Base-by-base conservation (phyloP, 35 echinoderm and acorn worm genomes). In the Antedon bifida region DNA sequence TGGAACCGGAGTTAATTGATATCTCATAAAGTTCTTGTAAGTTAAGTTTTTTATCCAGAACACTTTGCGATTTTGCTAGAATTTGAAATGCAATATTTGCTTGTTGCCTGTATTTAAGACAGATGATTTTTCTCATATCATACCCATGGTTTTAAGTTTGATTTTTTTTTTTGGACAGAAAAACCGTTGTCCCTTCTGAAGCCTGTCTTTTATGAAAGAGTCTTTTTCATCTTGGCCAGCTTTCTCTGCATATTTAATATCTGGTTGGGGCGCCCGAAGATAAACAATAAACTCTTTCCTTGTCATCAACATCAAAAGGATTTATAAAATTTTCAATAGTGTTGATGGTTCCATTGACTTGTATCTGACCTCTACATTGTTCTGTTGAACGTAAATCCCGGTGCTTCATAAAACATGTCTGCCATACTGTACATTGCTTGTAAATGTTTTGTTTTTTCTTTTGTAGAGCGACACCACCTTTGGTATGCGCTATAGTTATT, bases 151-250 rank as follows among this genome's bases (percentile, higher is more conserved):
- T 39, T 84, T 83, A 10, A 93, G 85, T 30, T 90, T 93, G 34
- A 79, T 55, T 21, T 39, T 82, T 73, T 93, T 93, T 34, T 90
- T 81, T 31, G 91, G 91, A 19, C 87, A 83, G 78, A 83, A 93
- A 76, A 93, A 90, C 28, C 39, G 3, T 21, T 36, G 30, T 21
- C 51, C 75, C 30, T 86, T 78, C 73, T 84, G 74, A 5, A 93
- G 82, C 21, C 87, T 34, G 0, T 87, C 51, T 35, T 75, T 28
- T 51, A 90, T 93, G 81, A 93, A 90, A 0, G 3, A 21, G 29
- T 87, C 75, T 38, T 90, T 93, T 17, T 28, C 46, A 55, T 89
- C 34, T 33, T 87, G 29, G 36, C 90, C 90, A 36, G 56, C n/a
- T 35, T 31, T 33, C 0, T 83, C 83, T 81, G 84, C 91, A 42